These are phyloP conservation scores for Portevinia maculata DNA, from an alignment of 2,888 invertebrate species.

Conservation along the genomic window DNA sequence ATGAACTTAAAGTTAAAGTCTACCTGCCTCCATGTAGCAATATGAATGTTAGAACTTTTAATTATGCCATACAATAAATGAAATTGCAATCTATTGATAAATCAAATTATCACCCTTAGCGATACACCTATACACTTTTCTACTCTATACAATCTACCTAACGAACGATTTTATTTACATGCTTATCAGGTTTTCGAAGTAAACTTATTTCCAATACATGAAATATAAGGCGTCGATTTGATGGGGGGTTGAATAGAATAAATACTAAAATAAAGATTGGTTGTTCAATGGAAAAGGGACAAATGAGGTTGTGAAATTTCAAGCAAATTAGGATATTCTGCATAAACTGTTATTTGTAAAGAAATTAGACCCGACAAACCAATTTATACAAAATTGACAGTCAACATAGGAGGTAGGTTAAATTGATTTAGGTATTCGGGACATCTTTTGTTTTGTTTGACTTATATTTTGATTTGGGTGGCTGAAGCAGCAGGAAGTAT, in stretches of 20 bases:
- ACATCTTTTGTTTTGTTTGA: conserved; percentile 24
- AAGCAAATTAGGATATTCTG: conserved; percentile 15
- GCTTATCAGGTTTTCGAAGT: too few species aligned
- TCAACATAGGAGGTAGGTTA: conserved; percentile 1
- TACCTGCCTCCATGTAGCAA: too few species aligned
- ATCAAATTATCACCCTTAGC: too few species aligned
- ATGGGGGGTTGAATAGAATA: neutral
- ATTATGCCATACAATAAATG: too few species aligned
- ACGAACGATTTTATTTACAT: too few species aligned
- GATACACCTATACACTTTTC: too few species aligned
- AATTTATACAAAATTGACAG: conserved; percentile 10
- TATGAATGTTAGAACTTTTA: too few species aligned
- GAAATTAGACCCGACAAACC: conserved; percentile 16
- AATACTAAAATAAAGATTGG: neutral
- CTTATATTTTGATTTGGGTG: conserved; percentile 15
- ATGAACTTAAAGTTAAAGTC: too few species aligned
- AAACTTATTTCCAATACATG: neutral
- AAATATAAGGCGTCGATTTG: neutral
- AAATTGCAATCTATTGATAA: too few species aligned
- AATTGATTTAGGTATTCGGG: conserved; percentile 38
- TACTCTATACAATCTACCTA: too few species aligned
- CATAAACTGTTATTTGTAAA: conserved; percentile 2
- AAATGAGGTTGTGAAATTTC: conserved; percentile 16
- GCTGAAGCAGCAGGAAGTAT: neutral
- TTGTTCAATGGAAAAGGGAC: conserved; percentile 12